Evolutionary conservation across 2,113 vertebrate genomes (phyloP), one percentile per base, ranked within the genome.

Genomic region (Corythoichthys intestinalis): DNA sequence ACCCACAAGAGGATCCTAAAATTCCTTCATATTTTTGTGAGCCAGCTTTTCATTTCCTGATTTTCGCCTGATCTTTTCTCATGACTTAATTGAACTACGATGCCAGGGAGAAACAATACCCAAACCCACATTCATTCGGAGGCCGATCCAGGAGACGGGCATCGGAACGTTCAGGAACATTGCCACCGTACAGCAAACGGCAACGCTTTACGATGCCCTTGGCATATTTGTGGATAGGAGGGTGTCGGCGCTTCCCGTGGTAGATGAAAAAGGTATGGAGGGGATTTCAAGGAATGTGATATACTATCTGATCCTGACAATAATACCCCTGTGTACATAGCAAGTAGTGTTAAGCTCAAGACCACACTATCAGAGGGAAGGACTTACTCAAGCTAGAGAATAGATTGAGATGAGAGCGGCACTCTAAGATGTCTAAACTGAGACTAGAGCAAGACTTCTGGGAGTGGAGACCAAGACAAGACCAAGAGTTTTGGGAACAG

Each of bases 1-100:
- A 98, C 97, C 0, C 97, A 99, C 88, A 99, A 99, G 69, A 91
- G 97, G 38, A 94, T 99, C 80, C 94, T 99, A 74, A 98, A 97
- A 87, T 98, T 98, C 86, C 93, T 99, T 49, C 93, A 96, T 67
- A 92, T 98, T 80, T 98, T 98, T 65, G 92, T 92, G 71, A 92
- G 92, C 49, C 34, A 38, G 6, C 34, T 61, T 61, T 46, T 62
- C 4, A 50, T 47, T 41, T 2, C 13, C 14, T 2, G 1, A 39
- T 39, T 3, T 2, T 62, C 15, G 10, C n/a, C n/a, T 46, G 35
- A 60, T 41, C 9, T 41, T 44, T 44, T 13, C 6, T 10, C 47
- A 44, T 34, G 13, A 50, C 50, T 35, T 34, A 15, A 35, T 28
- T 49, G 63, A 14, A 10, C 13, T 62, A 13, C 67, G 38, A 1